Percentiles rank a stretch among this genome's conserved stretches.
Evolutionary conservation across 2,113 vertebrate species (phyloP).

Genomic region (Craseonycteris thonglongyai): DNA sequence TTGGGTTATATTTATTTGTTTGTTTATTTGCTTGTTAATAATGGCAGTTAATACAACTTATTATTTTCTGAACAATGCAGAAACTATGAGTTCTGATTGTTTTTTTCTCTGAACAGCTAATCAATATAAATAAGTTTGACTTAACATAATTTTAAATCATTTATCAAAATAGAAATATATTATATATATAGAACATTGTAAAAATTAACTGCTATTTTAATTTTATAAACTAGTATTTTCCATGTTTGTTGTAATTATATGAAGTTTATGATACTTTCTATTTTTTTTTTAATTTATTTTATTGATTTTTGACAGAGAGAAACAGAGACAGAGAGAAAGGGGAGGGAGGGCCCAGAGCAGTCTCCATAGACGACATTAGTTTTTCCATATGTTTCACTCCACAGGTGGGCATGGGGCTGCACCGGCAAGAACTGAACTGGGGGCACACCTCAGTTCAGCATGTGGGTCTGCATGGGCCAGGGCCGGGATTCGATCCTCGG

Average conservation of each 20-base stretch:
- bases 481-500: too few species aligned
- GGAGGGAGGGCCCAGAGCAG: too few species aligned
- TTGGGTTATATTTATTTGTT: conserved; percentile 42
- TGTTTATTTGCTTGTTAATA: conserved; percentile 36
- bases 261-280: background rate
- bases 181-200: background rate
- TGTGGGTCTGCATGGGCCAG: too few species aligned
- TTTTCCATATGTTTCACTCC: too few species aligned
- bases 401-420: too few species aligned
- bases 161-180: too few species aligned
- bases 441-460: too few species aligned
- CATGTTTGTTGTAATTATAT: background rate
- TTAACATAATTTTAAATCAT: conserved; percentile 14
- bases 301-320: too few species aligned
- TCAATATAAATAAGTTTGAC: conserved; percentile 43
- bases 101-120: conserved; percentile 32
- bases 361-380: too few species aligned
- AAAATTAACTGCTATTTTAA: background rate
- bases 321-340: too few species aligned
- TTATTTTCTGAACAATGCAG: background rate
- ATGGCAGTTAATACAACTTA: conserved; percentile 19
- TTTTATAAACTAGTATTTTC: background rate
- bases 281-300: too few species aligned
- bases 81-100: background rate
- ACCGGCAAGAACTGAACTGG: too few species aligned